Evolutionary conservation across 1,140 invertebrate species (phyloP).

Genomic region (Drosophila insularis): DNA sequence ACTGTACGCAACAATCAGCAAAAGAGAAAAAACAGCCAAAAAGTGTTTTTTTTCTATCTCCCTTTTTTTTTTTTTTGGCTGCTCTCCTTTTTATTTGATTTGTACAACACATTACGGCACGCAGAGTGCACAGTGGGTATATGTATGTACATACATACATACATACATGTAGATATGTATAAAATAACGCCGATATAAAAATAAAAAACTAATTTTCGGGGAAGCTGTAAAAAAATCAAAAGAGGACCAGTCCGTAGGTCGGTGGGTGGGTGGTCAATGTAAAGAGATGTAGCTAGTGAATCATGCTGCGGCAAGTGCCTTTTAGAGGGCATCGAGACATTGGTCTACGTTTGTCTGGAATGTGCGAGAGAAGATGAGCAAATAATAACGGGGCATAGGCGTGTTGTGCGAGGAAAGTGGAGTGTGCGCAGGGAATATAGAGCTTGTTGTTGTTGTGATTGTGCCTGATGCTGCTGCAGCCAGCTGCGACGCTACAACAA

Average conservation of each 20-base stretch:
- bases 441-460: slow-evolving; percentile 21
- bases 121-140: slow-evolving; percentile 5
- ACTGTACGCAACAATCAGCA: slow-evolving; percentile 13
- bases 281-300: neutral
- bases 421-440: slow-evolving; percentile 31
- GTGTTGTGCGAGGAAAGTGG: neutral
- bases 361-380: slow-evolving; percentile 31
- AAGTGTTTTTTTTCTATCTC: neutral
- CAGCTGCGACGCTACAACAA: slow-evolving; percentile 65
- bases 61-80: neutral
- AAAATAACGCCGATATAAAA: no score
- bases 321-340: neutral
- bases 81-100: slow-evolving; percentile 15
- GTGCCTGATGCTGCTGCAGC: slow-evolving; percentile 29
- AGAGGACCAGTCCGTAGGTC: neutral
- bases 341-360: slow-evolving; percentile 36
- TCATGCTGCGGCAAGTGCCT: slow-evolving; percentile 10
- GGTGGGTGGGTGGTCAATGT: neutral
- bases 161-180: no score
- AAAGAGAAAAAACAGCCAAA: neutral
- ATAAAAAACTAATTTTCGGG: no score
- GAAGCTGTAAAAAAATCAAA: no score
- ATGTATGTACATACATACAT: no score
- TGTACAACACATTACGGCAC: slow-evolving; percentile 27
- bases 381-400: neutral